Conservation (phyloP, 2,113 vertebrate species). For the Gymnobelideus leadbeateri region DNA sequence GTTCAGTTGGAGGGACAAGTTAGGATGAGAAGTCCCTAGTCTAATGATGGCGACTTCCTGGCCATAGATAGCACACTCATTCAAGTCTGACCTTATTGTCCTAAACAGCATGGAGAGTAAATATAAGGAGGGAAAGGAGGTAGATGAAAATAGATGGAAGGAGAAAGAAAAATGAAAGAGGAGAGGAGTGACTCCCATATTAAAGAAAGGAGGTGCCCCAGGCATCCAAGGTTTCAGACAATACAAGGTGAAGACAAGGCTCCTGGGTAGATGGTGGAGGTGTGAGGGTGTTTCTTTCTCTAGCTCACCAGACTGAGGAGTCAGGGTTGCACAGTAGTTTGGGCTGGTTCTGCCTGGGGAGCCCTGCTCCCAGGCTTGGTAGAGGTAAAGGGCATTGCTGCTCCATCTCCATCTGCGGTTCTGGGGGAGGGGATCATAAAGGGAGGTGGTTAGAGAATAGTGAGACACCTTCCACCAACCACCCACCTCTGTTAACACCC, state of each 20-base stretch:
- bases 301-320: neutral
- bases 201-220: neutral
- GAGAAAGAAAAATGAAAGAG: no score
- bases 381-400: neutral
- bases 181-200: neutral
- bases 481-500: neutral
- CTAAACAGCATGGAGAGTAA: no score
- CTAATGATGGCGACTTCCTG: neutral
- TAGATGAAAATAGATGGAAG: no score
- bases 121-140: neutral
- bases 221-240: neutral
- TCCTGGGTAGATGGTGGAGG: neutral
- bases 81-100: no score
- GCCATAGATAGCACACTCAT: neutral
- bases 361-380: neutral
- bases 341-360: neutral
- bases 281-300: neutral
- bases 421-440: neutral
- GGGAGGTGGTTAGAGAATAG: neutral
- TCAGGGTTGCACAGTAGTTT: neutral
- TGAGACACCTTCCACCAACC: neutral
- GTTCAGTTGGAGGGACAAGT: neutral
- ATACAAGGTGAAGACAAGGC: neutral
- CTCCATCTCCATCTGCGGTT: neutral
- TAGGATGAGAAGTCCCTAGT: neutral